A percentile compares a stretch with the other conserved stretches of the same genome.
phyloP scores from a whole-genome alignment of 2,888 invertebrate species.

The Anoplius nigerrimus region DNA sequence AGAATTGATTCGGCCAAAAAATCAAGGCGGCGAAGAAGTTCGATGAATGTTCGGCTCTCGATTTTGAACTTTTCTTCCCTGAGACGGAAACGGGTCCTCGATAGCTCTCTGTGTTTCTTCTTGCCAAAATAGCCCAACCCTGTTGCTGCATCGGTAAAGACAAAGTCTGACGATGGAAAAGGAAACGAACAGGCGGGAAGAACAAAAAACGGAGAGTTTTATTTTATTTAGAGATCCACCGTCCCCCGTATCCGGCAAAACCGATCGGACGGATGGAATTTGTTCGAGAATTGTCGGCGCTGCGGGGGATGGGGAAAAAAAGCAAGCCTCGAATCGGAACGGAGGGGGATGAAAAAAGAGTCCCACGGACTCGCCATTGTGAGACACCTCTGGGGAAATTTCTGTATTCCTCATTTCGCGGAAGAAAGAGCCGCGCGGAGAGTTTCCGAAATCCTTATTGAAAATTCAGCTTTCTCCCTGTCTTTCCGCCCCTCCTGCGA shows the following conservation, averaged over 20 bases:
- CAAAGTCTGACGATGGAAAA: too few relatives aligned
- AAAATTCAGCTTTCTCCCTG: constrained; percentile 26
- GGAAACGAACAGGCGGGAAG: neutral
- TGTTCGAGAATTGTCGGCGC: constrained; percentile 23
- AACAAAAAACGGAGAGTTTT: too few relatives aligned
- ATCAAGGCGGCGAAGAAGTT: too few relatives aligned
- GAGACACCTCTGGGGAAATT: constrained; percentile 56
- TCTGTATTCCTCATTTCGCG: constrained; percentile 43
- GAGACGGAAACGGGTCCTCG: too few relatives aligned
- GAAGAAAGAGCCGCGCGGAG: constrained; percentile 24
- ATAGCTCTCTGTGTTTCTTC: too few relatives aligned
- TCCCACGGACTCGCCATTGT: constrained; percentile 8
- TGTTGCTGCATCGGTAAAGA: neutral
- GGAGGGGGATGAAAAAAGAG: neutral
- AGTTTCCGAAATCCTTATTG: constrained; percentile 35
- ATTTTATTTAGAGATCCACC: too few relatives aligned
- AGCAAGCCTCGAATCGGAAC: neutral
- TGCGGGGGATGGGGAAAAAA: too few relatives aligned
- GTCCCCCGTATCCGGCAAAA: neutral
- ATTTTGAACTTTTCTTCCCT: too few relatives aligned
- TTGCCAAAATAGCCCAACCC: neutral
- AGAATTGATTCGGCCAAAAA: too few relatives aligned
- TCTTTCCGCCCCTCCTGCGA: neutral
- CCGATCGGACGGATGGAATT: constrained; percentile 25
- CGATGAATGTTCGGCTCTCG: too few relatives aligned